These are phyloP conservation scores for Nycticebus coucang DNA, from an alignment of 2,113 vertebrate genomes.

Conservation along the genomic window DNA sequence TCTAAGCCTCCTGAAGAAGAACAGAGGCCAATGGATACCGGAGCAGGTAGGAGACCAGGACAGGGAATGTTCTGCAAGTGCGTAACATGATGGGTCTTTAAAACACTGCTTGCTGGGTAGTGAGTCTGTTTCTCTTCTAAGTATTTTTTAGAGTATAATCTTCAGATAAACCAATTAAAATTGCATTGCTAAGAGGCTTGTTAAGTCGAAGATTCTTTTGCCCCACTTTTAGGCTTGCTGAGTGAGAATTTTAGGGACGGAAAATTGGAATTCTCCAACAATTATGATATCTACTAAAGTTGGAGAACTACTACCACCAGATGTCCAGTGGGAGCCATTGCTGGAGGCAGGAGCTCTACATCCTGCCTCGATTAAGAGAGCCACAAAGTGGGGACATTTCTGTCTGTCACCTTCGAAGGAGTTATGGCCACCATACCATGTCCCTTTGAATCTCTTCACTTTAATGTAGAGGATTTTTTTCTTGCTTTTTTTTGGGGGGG, in stretches of 20 bases:
- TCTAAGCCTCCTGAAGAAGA: too few species aligned
- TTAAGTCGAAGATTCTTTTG: neutral
- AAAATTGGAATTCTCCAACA: neutral
- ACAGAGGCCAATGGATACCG: constrained; percentile 70
- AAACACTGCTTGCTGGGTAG: neutral
- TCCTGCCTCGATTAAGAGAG: rapidly evolving
- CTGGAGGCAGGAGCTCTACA: neutral
- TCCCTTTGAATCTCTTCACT: neutral
- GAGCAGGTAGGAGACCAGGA: constrained; percentile 85
- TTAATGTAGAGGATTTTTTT: neutral
- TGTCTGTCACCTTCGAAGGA: neutral
- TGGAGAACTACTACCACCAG: neutral
- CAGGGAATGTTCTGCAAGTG: neutral
- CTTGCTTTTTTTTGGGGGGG: neutral
- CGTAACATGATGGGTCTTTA: too few species aligned
- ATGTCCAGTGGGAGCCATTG: rapidly evolving
- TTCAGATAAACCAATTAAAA: neutral
- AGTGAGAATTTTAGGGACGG: neutral
- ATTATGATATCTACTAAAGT: neutral
- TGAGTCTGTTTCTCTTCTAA: neutral
- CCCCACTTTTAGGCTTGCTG: neutral
- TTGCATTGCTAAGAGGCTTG: neutral
- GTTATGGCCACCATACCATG: neutral
- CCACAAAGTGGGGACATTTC: neutral
- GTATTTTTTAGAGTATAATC: neutral